phyloP scores from a whole-genome alignment of 2,888 invertebrate species.

The Epinotia nisella region DNA sequence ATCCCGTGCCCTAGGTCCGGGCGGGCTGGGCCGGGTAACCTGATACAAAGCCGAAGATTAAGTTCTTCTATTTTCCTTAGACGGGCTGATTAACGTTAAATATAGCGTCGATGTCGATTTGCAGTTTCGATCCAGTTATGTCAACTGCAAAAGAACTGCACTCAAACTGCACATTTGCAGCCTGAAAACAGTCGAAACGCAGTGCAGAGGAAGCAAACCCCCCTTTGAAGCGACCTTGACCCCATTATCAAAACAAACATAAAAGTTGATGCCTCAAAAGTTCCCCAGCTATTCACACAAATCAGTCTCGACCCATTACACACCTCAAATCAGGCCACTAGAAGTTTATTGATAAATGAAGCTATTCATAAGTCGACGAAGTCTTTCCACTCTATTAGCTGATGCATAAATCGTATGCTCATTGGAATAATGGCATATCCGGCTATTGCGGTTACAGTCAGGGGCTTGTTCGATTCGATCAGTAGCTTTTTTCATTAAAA shows the following conservation, averaged over 20 bases:
- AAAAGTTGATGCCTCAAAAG: not conserved
- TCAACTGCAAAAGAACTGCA: too few species aligned
- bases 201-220: too few species aligned
- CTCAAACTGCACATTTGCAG: too few species aligned
- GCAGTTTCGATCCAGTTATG: too few species aligned
- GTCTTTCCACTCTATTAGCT: constrained; percentile 40
- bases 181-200: too few species aligned
- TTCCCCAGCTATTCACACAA: not conserved
- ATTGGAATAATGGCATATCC: not conserved
- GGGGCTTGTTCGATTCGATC: too few species aligned
- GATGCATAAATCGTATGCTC: constrained; percentile 17
- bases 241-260: not conserved
- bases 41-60: constrained; percentile 45
- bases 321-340: constrained; percentile 20
- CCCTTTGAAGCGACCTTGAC: not conserved
- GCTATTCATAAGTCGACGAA: constrained; percentile 5
- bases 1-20: constrained; percentile 83
- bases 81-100: too few species aligned
- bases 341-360: constrained; percentile 25
- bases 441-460: not conserved
- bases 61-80: too few species aligned
- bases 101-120: too few species aligned
- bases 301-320: constrained; percentile 26
- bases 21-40: constrained; percentile 70
- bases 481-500: too few species aligned